Base-by-base conservation (phyloP, 2,888 invertebrate species). In the Lamproptera curius region DNA sequence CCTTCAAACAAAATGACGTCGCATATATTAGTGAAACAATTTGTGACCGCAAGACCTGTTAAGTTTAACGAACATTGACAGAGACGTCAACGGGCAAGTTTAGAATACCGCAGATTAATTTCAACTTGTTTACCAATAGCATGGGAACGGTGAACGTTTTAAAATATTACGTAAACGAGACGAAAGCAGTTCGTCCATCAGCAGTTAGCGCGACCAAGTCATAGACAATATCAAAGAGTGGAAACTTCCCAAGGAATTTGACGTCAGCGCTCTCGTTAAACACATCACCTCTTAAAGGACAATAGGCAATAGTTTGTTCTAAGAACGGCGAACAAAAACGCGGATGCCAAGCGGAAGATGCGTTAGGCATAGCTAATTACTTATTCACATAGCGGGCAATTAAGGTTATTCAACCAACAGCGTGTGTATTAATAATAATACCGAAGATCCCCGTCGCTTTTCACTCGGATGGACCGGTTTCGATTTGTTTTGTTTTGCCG, bases 341-440 rank as follows among this genome's bases (percentile, higher is more conserved):
- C 48, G 48, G 48, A 49, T 49, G 48, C 39, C 43, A 14, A 35
- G 39, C 48, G 48, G 43, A 49, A 49, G 48, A 49, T 49, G 48
- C 43, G 43, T 35, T 34, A 35, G 26, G 39, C 43, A 43, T 48
- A 49, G 48, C 23, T 34, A 48, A 50, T 52, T 46, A 52, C 34
- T 43, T 47, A 47, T 49, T 49, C 42, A 35, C n/a, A 8, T 28
- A 39, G 16, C 11, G 10, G 39, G 28, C 34, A 49, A 43, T 49
- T 43, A 49, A 43, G 39, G 28, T 17, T 35, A 31, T 17, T 42
- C 41, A 31, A 47, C 31, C 14, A 31, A 14, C 38, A 36, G 33
- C 42, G 37, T 31, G 33, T 31, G 31, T 31, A 31, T 47, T 15
- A 42, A 31, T 5, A 31, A 23, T 8, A 28, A 10, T 20, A 20